Evolutionary conservation across 2,113 vertebrate genomes (phyloP).

Genomic region (Pangasianodon hypophthalmus): DNA sequence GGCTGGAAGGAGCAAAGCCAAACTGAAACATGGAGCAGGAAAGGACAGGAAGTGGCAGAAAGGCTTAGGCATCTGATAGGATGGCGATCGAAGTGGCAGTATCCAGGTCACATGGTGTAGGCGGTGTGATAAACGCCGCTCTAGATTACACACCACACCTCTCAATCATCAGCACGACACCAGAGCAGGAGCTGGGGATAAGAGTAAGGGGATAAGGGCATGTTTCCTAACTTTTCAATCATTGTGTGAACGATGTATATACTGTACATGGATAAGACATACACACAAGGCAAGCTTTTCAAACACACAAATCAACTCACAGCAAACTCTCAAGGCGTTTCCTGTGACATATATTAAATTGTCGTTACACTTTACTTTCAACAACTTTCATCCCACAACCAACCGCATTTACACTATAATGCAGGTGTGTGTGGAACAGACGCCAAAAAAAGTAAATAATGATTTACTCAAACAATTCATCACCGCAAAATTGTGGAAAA

Average conservation of each 20-base stretch:
- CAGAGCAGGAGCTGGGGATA: slow-evolving; percentile 29
- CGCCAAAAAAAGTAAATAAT: slow-evolving; percentile 35
- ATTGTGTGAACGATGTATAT: slow-evolving; percentile 5
- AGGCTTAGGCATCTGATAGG: slow-evolving; percentile 65
- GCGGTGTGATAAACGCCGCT: slow-evolving; percentile 69
- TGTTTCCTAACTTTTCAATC: slow-evolving; percentile 51
- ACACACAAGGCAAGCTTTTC: not conserved
- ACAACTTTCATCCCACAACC: slow-evolving; percentile 46
- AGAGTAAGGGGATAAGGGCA: slow-evolving; percentile 30
- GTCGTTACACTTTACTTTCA: slow-evolving; percentile 50
- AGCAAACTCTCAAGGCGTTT: slow-evolving; percentile 15
- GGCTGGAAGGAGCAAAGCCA: slow-evolving; percentile 36
- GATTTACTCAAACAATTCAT: not conserved
- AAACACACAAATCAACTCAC: slow-evolving; percentile 19
- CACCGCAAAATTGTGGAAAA: not conserved
- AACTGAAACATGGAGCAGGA: slow-evolving; percentile 56
- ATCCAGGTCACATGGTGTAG: slow-evolving; percentile 62
- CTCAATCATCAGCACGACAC: slow-evolving; percentile 65
- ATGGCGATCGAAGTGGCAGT: slow-evolving; percentile 62
- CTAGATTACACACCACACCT: slow-evolving; percentile 68
- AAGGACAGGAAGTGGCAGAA: slow-evolving; percentile 58
- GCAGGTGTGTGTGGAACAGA: slow-evolving; percentile 45
- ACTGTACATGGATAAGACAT: not conserved
- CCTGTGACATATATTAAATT: slow-evolving; percentile 41
- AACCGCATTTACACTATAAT: slow-evolving; percentile 28